These are phyloP conservation scores for Willisornis vidua DNA, from an alignment of 2,113 vertebrate genomes.

Conservation along the genomic window DNA sequence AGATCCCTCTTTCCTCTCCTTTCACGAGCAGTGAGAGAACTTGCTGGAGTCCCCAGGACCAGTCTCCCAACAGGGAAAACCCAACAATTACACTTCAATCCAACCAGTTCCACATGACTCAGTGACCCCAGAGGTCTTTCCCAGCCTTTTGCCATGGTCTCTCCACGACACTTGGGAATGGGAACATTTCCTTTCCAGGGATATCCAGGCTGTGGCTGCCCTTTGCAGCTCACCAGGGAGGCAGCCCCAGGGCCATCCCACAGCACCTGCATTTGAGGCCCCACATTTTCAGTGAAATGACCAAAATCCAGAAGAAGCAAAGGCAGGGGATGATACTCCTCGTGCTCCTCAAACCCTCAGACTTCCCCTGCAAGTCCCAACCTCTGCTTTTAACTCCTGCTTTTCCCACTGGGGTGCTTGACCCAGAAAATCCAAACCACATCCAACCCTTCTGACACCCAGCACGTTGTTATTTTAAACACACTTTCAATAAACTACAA, in stretches of 20 bases:
- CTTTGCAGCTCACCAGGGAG: neutral
- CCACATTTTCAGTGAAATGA: neutral
- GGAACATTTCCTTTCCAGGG: neutral
- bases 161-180: accelerated
- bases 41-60: neutral
- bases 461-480: slow-evolving; percentile 55
- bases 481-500: slow-evolving; percentile 48
- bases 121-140: neutral
- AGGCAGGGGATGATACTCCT: neutral
- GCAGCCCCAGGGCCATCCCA: neutral
- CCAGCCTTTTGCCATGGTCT: neutral
- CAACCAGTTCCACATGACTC: accelerated
- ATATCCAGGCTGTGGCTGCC: neutral
- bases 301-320: neutral
- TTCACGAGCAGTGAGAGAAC: neutral
- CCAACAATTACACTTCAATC: accelerated
- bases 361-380: neutral
- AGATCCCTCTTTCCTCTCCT: neutral
- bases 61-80: neutral
- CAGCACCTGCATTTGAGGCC: neutral
- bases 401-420: neutral
- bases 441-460: neutral
- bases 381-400: neutral
- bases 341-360: accelerated
- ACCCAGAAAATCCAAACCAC: slow-evolving; percentile 24